A percentile compares a stretch with the other conserved stretches of the same genome.
Conservation (phyloP, 2,113 vertebrate species). For the Callospermophilus lateralis region DNA sequence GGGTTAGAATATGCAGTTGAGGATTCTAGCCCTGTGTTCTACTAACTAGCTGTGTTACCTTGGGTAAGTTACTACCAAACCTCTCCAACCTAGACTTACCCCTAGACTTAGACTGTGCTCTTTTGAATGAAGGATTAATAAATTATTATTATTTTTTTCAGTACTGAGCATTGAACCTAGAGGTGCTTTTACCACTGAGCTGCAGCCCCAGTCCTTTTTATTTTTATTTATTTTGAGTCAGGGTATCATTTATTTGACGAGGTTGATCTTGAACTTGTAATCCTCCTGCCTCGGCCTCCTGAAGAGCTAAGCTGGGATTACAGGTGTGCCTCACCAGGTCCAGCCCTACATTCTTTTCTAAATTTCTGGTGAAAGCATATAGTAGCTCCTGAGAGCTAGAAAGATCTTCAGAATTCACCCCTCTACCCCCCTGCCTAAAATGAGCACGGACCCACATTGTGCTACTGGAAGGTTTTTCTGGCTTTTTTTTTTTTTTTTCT, state of each 20-base stretch:
- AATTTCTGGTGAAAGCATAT: not conserved
- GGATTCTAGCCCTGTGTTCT: not conserved
- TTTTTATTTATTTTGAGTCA: too few species aligned
- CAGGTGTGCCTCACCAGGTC: too few species aligned
- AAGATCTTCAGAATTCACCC: slow-evolving; percentile 9
- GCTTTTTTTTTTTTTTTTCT: not conserved
- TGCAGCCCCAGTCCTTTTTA: too few species aligned
- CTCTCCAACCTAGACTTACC: not conserved
- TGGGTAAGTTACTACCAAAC: not conserved
- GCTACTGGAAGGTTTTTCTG: not conserved
- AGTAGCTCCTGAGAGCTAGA: not conserved
- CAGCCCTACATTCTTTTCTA: not conserved
- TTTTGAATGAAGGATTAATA: slow-evolving; percentile 27
- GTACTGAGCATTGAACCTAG: too few species aligned
- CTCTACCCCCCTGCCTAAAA: not conserved
- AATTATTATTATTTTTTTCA: not conserved
- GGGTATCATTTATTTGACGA: too few species aligned
- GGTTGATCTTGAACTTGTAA: too few species aligned
- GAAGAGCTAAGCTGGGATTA: too few species aligned
- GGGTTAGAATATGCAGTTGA: not conserved
- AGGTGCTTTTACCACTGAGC: too few species aligned
- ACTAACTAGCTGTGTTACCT: not conserved
- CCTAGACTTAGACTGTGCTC: not conserved
- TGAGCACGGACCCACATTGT: not conserved
- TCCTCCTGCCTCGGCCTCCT: too few species aligned